Percentiles rank a stretch among this genome's conserved stretches.
Evolutionary conservation across 2,797 vertebrate species (phyloP).

Genomic region (Lacerta agilis): DNA sequence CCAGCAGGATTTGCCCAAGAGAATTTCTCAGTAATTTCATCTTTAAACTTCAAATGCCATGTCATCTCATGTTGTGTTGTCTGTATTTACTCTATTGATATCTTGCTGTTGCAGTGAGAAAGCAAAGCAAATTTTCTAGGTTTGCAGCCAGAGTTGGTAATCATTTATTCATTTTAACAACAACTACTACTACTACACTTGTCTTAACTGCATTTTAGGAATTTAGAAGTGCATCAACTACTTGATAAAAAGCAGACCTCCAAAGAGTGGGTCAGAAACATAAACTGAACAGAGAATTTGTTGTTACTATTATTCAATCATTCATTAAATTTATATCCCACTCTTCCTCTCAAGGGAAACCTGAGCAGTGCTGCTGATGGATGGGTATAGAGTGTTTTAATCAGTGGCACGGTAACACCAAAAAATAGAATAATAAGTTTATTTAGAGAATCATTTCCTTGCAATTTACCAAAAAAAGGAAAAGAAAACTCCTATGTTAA

Average conservation of each 20-base stretch:
- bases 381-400: too few species aligned
- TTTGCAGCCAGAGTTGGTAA: neutral
- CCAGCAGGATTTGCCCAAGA: too few species aligned
- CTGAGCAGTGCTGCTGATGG: neutral
- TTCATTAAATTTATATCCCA: too few species aligned
- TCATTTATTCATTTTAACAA: neutral
- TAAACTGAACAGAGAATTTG: too few species aligned
- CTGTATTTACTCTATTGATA: neutral
- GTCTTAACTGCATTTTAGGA: too few species aligned
- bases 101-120: too few species aligned
- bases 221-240: too few species aligned
- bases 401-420: neutral
- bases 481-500: neutral
- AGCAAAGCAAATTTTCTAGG: neutral
- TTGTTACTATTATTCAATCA: too few species aligned
- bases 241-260: too few species aligned
- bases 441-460: neutral
- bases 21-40: neutral
- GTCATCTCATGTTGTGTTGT: neutral
- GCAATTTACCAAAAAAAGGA: neutral
- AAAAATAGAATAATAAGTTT: neutral
- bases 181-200: too few species aligned
- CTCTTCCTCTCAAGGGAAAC: too few species aligned
- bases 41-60: neutral
- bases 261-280: too few species aligned